phyloP scores from a whole-genome alignment of 1,140 invertebrate genomes.

The Brachionus asplanchnoidis region DNA sequence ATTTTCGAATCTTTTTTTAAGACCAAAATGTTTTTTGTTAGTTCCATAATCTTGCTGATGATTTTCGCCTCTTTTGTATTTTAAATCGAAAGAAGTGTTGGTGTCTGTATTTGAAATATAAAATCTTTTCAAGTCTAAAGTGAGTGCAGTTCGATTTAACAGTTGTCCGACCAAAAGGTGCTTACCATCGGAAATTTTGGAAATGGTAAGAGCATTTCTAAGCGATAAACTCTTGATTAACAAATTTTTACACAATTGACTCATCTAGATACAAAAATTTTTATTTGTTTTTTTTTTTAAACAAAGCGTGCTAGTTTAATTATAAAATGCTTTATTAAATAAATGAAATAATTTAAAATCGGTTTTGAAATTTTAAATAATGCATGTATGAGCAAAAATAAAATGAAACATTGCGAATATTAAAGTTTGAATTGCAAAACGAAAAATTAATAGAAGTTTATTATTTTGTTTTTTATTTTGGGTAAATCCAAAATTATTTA shows the following conservation, averaged over 20 bases:
- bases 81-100: not conserved
- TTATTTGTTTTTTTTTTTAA: not conserved
- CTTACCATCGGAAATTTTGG: not conserved
- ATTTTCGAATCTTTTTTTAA: not conserved
- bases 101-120: not conserved
- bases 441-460: too few relatives aligned
- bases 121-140: not conserved
- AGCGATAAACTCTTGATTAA: not conserved
- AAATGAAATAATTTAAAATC: not conserved
- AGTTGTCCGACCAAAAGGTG: not conserved
- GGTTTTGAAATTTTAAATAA: not conserved
- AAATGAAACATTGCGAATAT: not conserved
- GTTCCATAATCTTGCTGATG: not conserved
- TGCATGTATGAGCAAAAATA: not conserved
- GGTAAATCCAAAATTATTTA: not conserved
- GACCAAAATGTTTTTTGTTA: not conserved
- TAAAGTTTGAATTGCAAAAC: not conserved
- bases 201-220: not conserved
- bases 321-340: not conserved
- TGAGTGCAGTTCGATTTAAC: not conserved
- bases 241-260: slow-evolving; percentile 3
- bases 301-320: not conserved
- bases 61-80: not conserved
- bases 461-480: too few relatives aligned
- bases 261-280: not conserved